These are phyloP conservation scores for Ichneumoninae sp. DNA, from an alignment of 2,888 invertebrate genomes.

Conservation along the genomic window DNA sequence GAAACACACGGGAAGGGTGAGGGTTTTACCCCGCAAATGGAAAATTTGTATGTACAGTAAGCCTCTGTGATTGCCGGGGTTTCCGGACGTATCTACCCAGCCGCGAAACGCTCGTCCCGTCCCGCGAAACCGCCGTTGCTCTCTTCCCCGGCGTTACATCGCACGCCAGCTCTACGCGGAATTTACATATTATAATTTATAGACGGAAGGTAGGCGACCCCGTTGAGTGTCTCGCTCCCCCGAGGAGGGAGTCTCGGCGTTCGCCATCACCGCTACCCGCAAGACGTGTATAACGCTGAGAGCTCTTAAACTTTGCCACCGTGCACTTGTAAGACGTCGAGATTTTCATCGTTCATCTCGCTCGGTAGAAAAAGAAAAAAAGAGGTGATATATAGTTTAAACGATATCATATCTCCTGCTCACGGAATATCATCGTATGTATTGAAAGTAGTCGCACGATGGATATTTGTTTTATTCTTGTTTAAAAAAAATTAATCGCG, in stretches of 20 bases:
- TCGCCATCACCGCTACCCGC: constrained; percentile 44
- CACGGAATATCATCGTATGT: neutral
- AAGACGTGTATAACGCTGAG: constrained; percentile 4
- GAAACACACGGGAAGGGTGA: constrained; percentile 23
- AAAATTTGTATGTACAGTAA: constrained; percentile 79
- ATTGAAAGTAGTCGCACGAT: neutral
- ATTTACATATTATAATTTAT: constrained; percentile 81
- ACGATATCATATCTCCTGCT: neutral
- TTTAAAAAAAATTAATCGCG: too few species aligned
- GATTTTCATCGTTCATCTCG: constrained; percentile 46
- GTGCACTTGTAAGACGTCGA: constrained; percentile 18
- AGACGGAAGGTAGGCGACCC: constrained; percentile 73
- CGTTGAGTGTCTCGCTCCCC: constrained; percentile 18
- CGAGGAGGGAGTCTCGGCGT: constrained; percentile 19
- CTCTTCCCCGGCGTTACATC: constrained; percentile 34
- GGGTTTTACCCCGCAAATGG: constrained; percentile 17
- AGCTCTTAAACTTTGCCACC: constrained; percentile 40
- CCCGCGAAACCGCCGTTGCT: constrained; percentile 29
- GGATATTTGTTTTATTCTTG: neutral
- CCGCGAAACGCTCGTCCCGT: constrained; percentile 45
- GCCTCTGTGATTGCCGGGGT: constrained; percentile 78
- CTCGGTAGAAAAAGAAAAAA: too few species aligned
- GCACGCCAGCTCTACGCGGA: constrained; percentile 41
- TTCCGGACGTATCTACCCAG: constrained; percentile 73
- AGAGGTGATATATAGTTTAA: constrained; percentile 18